Evolutionary conservation across 2,797 vertebrate genomes (phyloP).

Genomic region (Lophura swinhoii): DNA sequence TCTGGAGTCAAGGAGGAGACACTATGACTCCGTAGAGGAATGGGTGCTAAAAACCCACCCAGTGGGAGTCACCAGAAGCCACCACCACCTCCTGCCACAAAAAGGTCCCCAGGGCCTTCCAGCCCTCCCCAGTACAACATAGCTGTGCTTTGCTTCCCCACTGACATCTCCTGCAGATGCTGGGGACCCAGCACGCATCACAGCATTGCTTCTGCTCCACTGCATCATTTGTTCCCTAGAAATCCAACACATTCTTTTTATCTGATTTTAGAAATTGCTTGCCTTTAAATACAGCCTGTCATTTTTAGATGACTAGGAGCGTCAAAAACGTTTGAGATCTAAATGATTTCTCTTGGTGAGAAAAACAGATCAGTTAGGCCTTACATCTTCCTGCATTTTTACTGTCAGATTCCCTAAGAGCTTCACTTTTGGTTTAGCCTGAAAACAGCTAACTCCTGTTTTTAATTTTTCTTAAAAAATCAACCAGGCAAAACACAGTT

Average conservation of each 20-base stretch:
- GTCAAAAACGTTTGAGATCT: constrained; percentile 47
- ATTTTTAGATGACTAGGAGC: constrained; percentile 23
- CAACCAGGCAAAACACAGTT: accelerated
- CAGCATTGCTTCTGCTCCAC: constrained; percentile 32
- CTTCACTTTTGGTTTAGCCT: constrained; percentile 5
- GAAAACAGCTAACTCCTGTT: not conserved
- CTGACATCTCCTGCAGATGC: accelerated
- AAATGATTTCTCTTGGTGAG: constrained; percentile 25
- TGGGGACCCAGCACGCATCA: accelerated
- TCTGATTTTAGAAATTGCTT: constrained; percentile 41
- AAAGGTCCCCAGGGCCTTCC: not conserved
- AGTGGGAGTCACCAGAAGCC: not conserved
- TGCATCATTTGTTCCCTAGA: constrained; percentile 10
- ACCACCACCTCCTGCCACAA: not conserved
- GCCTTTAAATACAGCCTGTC: constrained; percentile 60
- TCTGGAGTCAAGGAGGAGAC: not conserved
- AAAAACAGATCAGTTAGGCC: constrained; percentile 21
- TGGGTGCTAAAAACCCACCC: not conserved
- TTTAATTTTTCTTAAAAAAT: constrained; percentile 19
- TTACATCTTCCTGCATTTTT: not conserved
- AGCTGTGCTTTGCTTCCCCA: not conserved
- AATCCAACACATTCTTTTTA: constrained; percentile 6
- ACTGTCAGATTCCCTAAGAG: not conserved
- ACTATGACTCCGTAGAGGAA: not conserved
- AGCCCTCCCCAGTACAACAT: accelerated